phyloP scores from a whole-genome alignment of 2,888 invertebrate genomes.

The Antitype chi region DNA sequence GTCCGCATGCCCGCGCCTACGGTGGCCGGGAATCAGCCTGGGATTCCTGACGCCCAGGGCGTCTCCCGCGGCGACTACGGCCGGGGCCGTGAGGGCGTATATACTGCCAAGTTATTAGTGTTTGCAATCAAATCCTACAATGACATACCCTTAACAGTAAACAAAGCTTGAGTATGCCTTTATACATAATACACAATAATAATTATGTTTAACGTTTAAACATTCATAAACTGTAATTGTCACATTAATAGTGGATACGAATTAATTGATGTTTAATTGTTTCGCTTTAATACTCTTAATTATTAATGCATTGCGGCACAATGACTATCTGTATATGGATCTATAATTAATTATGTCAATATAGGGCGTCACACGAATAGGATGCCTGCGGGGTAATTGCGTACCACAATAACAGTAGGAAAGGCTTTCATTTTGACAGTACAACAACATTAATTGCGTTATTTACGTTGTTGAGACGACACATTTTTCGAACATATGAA shows the following conservation, averaged over 20 bases:
- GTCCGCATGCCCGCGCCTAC: too few species aligned
- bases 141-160: background rate
- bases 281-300: constrained; percentile 48
- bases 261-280: constrained; percentile 63
- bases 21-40: too few species aligned
- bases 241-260: constrained; percentile 48
- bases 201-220: constrained; percentile 39
- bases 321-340: background rate
- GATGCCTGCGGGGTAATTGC: too few species aligned
- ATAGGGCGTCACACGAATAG: constrained; percentile 7
- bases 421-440: too few species aligned
- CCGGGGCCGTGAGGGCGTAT: too few species aligned
- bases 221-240: constrained; percentile 52
- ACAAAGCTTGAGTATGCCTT: background rate
- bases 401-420: too few species aligned
- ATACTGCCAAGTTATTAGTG: constrained; percentile 1
- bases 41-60: too few species aligned
- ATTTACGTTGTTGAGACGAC: too few species aligned
- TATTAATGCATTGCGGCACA: constrained; percentile 35
- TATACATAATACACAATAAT: constrained; percentile 20
- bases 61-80: too few species aligned
- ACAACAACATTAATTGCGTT: too few species aligned
- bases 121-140: background rate
- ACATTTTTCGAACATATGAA: too few species aligned
- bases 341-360: background rate